These are phyloP conservation scores for Drosophila eohydei DNA, from an alignment of 2,888 invertebrate genomes.

Conservation along the genomic window DNA sequence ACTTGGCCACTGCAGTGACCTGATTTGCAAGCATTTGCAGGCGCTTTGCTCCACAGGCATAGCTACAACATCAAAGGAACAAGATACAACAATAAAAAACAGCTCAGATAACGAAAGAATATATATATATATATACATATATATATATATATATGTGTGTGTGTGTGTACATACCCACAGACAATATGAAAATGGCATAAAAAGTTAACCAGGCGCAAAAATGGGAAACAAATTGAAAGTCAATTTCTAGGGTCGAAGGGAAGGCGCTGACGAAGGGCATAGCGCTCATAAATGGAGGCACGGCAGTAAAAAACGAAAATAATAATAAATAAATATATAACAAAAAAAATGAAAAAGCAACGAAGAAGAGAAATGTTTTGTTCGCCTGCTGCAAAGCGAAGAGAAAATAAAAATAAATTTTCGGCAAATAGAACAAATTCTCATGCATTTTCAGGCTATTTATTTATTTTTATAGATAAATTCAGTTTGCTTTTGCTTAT, in stretches of 20 bases:
- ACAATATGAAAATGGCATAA: constrained; percentile 59
- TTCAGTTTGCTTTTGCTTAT: constrained; percentile 34
- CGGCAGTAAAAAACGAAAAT: constrained; percentile 25
- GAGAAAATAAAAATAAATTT: constrained; percentile 19
- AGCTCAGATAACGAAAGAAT: neutral
- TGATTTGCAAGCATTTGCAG: constrained; percentile 34
- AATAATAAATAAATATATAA: constrained; percentile 15
- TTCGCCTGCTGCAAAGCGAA: constrained; percentile 22
- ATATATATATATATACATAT: neutral
- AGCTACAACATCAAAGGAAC: constrained; percentile 37
- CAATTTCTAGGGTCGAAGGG: constrained; percentile 54
- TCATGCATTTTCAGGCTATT: constrained; percentile 4
- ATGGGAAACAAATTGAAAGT: constrained; percentile 72
- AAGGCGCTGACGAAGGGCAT: neutral
- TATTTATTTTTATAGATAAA: constrained; percentile 17
- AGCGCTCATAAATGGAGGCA: constrained; percentile 34
- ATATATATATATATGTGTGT: neutral
- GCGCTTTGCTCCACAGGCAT: constrained; percentile 9
- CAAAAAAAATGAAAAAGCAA: neutral
- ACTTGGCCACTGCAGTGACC: constrained; percentile 47
- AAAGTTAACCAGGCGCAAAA: constrained; percentile 64
- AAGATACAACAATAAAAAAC: neutral
- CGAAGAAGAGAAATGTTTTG: constrained; percentile 29
- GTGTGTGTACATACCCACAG: constrained; percentile 1
- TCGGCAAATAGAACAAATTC: constrained; percentile 8